Evolutionary conservation across 2,113 vertebrate genomes (phyloP).

Genomic region (Oxyruncus cristatus): DNA sequence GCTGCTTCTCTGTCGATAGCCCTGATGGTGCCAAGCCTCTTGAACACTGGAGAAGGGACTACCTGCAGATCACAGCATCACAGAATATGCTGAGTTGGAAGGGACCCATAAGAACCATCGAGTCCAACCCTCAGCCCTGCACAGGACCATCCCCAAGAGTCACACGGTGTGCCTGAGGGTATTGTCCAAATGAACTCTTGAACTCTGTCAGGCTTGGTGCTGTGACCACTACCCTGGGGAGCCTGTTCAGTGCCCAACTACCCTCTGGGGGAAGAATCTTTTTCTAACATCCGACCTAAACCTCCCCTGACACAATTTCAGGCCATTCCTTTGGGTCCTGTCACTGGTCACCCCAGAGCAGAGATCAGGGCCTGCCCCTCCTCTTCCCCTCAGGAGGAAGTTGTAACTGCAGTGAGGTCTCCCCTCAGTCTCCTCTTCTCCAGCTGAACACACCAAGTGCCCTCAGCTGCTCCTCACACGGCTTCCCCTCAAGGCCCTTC

Average conservation of each 20-base stretch:
- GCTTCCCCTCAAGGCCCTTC: not conserved
- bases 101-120: not conserved
- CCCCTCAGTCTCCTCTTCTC: not conserved
- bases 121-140: not conserved
- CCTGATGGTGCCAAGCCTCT: not conserved
- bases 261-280: not conserved
- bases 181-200: not conserved
- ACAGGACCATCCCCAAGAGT: not conserved
- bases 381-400: not conserved
- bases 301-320: not conserved
- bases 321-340: not conserved
- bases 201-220: not conserved
- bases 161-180: not conserved
- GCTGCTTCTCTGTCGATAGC: not conserved
- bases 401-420: not conserved
- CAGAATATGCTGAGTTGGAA: not conserved
- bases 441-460: not conserved
- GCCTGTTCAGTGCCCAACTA: not conserved
- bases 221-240: not conserved
- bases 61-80: not conserved
- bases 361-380: not conserved
- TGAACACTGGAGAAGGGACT: not conserved
- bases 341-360: not conserved
- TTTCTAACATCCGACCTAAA: not conserved
- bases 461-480: not conserved